These are phyloP conservation scores for Aphyosemion australe DNA, from an alignment of 2,113 vertebrate species.

Conservation along the genomic window DNA sequence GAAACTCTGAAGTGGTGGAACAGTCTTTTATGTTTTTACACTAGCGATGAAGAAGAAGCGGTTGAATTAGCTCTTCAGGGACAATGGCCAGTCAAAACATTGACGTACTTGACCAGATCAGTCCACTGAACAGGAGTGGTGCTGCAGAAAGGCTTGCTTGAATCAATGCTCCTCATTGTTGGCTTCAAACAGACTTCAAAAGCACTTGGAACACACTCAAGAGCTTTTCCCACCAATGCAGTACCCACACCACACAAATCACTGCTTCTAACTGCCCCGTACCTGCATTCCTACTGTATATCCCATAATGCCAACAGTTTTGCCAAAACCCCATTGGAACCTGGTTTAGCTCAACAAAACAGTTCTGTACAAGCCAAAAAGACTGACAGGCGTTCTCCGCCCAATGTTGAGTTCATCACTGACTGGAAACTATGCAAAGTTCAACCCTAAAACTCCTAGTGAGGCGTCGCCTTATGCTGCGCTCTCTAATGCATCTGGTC, in stretches of 20 bases:
- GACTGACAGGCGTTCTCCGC: constrained; percentile 16
- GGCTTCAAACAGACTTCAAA: constrained; percentile 58
- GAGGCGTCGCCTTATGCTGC: constrained; percentile 36
- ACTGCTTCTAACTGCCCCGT: constrained; percentile 19
- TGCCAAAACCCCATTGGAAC: too few species aligned
- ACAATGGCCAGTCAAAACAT: constrained; percentile 73
- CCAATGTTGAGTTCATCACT: constrained; percentile 23
- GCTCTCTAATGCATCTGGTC: constrained; percentile 59
- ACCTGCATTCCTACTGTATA: constrained; percentile 12
- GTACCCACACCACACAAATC: constrained; percentile 45
- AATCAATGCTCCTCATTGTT: constrained; percentile 77
- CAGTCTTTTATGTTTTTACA: constrained; percentile 16
- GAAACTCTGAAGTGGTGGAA: constrained; percentile 30
- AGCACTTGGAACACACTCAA: constrained; percentile 52
- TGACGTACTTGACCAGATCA: constrained; percentile 72
- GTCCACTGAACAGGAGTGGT: constrained; percentile 33
- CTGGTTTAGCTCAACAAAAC: constrained; percentile 7
- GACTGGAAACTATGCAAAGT: constrained; percentile 67
- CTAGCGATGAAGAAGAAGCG: constrained; percentile 38
- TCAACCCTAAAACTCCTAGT: constrained; percentile 47
- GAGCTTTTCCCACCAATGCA: constrained; percentile 62
- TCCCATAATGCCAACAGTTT: too few species aligned
- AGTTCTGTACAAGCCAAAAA: neutral
- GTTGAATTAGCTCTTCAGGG: constrained; percentile 61
- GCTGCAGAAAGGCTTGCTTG: constrained; percentile 47